Evolutionary conservation across 1,140 invertebrate species (phyloP).

Genomic region (Melipona quadrifasciata): DNA sequence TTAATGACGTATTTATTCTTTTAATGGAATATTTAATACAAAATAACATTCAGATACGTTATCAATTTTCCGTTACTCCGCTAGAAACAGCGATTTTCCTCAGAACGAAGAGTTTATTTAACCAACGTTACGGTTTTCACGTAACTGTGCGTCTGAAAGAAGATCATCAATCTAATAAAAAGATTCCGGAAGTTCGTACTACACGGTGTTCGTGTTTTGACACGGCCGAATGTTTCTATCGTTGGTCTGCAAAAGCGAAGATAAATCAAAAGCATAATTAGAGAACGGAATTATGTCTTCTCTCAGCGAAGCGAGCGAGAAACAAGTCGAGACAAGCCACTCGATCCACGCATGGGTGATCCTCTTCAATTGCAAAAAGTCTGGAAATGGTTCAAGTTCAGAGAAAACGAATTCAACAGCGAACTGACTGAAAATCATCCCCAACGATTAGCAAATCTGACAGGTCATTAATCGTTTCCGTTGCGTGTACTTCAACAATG

Average conservation of each 20-base stretch:
- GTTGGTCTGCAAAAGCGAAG: not conserved
- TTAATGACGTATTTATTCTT: not conserved
- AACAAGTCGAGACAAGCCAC: not conserved
- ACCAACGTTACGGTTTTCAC: conserved; percentile 5
- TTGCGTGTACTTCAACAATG: not conserved
- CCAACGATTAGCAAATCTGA: not conserved
- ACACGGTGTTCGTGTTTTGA: not conserved
- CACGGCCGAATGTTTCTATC: conserved; percentile 10
- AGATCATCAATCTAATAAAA: conserved; percentile 1
- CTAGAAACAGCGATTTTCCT: not conserved
- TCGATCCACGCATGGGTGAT: not conserved
- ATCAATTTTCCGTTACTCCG: no score
- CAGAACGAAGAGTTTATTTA: not conserved
- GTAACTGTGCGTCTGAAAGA: no score
- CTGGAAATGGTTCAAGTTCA: not conserved
- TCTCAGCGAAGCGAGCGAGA: not conserved
- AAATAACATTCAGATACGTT: not conserved
- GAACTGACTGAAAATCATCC: not conserved
- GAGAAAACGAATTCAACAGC: not conserved
- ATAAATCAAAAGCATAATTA: conserved; percentile 26
- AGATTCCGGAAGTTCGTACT: conserved; percentile 1
- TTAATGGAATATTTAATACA: not conserved
- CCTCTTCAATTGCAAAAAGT: not conserved
- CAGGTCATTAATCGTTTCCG: not conserved
- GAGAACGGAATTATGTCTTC: not conserved